Evolutionary conservation across 2,888 invertebrate genomes (phyloP).

Genomic region (Diaprepes abbreviatus): DNA sequence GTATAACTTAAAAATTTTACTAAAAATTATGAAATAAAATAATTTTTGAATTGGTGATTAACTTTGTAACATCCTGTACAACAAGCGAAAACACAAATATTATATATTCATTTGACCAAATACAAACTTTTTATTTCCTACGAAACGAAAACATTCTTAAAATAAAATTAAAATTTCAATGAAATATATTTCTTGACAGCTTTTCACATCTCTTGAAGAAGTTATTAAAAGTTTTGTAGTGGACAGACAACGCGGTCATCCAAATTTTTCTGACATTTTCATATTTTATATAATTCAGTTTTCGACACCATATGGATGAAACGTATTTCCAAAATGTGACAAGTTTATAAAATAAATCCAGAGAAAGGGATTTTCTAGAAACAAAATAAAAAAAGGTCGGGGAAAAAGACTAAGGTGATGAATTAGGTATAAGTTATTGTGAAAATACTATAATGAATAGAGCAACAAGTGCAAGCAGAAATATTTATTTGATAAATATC

Average conservation of each 20-base stretch:
- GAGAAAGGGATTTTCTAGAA: not conserved
- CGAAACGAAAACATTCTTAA: not conserved
- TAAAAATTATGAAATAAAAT: too few species aligned
- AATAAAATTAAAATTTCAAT: slow-evolving; percentile 5
- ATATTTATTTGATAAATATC: too few species aligned
- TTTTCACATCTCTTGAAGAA: slow-evolving; percentile 25
- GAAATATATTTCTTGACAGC: slow-evolving; percentile 21
- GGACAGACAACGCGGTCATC: slow-evolving; percentile 31
- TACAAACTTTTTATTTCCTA: not conserved
- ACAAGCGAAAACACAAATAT: not conserved
- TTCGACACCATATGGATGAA: slow-evolving; percentile 8
- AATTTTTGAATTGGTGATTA: too few species aligned
- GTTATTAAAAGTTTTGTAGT: slow-evolving; percentile 42
- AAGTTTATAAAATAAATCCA: not conserved
- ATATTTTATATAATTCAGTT: slow-evolving; percentile 28
- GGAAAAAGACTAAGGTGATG: too few species aligned
- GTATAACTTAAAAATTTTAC: too few species aligned
- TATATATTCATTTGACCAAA: not conserved
- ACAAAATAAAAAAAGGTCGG: too few species aligned
- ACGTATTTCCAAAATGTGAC: not conserved
- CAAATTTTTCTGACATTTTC: slow-evolving; percentile 46
- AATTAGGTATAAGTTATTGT: too few species aligned
- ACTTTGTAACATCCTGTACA: not conserved
- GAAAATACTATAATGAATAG: too few species aligned
- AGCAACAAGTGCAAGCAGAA: too few species aligned